Base-by-base conservation (phyloP, 2,888 invertebrate genomes). In the Drosophila siamana region DNA sequence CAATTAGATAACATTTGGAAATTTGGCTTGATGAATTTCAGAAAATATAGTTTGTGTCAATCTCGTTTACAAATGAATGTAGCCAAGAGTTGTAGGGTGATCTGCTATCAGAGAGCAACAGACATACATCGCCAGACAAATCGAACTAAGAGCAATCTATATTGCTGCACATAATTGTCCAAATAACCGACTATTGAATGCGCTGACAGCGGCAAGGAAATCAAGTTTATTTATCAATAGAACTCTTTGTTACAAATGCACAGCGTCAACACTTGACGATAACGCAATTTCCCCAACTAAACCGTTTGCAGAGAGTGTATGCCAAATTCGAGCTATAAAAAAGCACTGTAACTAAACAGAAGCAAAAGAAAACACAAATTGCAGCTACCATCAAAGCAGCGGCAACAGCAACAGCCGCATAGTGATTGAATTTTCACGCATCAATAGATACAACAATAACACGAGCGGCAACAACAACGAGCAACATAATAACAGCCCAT, bases 341-440 rank as follows among this genome's bases (percentile, higher is more conserved):
- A 72, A 76, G 78, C 67, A 66, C 55, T 74, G 70, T 83, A 83
- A 80, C 80, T 80, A 86, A 76, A 72, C 66, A 72, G 69, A 44
- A 56, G 68, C 51, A 55, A 74, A 68, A 66, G 72, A 72, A 81
- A 77, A 74, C 64, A 69, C 79, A 79, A 84, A 69, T 75, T 83
- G 80, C 78, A 72, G 74, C 67, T 48, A 26, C 77, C 74, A 64
- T 60, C 63, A 62, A 67, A 61, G 41, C 19, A 64, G 43, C 33
- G 22, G 50, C 63, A 36, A 36, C 36, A 70, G 75, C 64, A 69
- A 67, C 78, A 69, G 68, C 38, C 69, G 48, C 52, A 65, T 66
- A 70, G 69, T 76, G 83, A 87, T 85, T 87, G 85, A 87, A 87
- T 87, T 87, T 86, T 79, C 77, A 87, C 81, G 79, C 85, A 83